A percentile compares a stretch with the other conserved stretches of the same genome.
Conservation (phyloP, 2,113 vertebrate species). For the Laterallus jamaicensis region DNA sequence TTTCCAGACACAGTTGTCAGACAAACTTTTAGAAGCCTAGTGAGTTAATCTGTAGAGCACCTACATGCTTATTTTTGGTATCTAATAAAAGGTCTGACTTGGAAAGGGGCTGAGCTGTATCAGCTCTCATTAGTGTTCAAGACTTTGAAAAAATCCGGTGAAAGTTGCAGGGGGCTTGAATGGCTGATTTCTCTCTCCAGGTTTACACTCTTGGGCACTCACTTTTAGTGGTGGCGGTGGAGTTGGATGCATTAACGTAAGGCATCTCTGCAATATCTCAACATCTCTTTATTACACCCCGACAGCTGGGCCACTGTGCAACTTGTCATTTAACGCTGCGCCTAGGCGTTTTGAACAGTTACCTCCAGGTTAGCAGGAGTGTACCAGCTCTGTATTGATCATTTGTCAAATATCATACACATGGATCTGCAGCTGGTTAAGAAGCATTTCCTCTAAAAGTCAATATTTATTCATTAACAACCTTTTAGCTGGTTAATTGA, state of each 20-base stretch:
- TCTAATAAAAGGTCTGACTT: background rate
- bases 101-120: background rate
- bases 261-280: background rate
- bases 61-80: background rate
- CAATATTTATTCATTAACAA: constrained; percentile 79
- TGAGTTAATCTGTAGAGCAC: background rate
- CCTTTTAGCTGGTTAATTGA: constrained; percentile 73
- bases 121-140: background rate
- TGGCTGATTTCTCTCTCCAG: background rate
- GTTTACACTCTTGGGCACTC: background rate
- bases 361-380: constrained; percentile 43
- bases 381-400: constrained; percentile 58
- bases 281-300: background rate
- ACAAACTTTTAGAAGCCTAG: background rate
- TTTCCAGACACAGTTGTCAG: background rate
- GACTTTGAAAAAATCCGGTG: background rate
- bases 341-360: background rate
- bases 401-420: constrained; percentile 70
- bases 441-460: constrained; percentile 74
- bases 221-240: background rate
- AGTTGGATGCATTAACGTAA: background rate
- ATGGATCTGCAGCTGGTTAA: constrained; percentile 69
- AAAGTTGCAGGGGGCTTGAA: background rate
- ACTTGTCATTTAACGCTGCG: background rate
- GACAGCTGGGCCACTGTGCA: rapidly evolving